Conservation (phyloP, 2,888 invertebrate species). For the Limulus polyphemus region DNA sequence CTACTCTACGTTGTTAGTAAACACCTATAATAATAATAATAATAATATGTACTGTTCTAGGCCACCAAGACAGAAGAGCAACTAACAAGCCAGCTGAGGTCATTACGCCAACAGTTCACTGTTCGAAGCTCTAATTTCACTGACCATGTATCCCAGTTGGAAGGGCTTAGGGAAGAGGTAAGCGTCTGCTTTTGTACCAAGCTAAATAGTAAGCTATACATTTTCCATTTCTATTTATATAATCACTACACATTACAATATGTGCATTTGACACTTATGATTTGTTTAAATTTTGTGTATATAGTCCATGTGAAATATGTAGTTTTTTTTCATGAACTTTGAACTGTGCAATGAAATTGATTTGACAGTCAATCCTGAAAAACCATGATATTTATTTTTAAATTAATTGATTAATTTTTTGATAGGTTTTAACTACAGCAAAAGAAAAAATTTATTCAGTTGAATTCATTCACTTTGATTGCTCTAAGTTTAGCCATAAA, state of each 20-base stretch:
- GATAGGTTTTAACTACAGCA: neutral
- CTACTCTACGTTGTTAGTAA: too few species aligned
- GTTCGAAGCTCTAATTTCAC: conserved; percentile 64
- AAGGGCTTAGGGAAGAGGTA: conserved; percentile 73
- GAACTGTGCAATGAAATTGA: neutral
- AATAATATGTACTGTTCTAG: neutral
- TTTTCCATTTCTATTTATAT: too few species aligned
- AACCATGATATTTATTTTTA: conserved; percentile 1
- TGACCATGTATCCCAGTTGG: conserved; percentile 79
- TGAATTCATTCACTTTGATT: neutral
- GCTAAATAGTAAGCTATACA: too few species aligned
- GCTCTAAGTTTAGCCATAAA: neutral
- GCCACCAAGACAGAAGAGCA: conserved; percentile 51
- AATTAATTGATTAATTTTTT: neutral
- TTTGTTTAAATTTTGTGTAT: too few species aligned
- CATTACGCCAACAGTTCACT: conserved; percentile 68
- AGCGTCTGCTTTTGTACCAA: conserved; percentile 14
- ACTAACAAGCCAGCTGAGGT: conserved; percentile 63
- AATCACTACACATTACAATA: too few species aligned
- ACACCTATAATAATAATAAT: too few species aligned
- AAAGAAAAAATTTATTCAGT: too few species aligned
- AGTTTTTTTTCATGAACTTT: too few species aligned
- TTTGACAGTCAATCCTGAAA: conserved; percentile 1
- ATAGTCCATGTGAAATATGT: too few species aligned
- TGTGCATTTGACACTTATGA: too few species aligned